These are phyloP conservation scores for Pipa parva DNA, from an alignment of 2,113 vertebrate species.

Conservation along the genomic window DNA sequence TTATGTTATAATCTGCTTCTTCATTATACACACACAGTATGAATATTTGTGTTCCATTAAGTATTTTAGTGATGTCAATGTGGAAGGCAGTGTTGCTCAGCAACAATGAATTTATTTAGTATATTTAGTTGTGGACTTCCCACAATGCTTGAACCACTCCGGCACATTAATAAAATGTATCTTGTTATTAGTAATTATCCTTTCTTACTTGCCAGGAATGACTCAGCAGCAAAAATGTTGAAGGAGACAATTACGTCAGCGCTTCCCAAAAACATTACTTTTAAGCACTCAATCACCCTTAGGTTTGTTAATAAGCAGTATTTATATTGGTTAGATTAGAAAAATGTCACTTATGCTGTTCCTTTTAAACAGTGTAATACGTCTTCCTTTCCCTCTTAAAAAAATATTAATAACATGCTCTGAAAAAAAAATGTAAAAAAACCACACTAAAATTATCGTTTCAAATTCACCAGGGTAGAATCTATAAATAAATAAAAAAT, in stretches of 20 bases:
- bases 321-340: too few species aligned
- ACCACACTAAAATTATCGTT: too few species aligned
- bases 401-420: too few species aligned
- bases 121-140: background rate
- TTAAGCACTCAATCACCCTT: background rate
- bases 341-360: too few species aligned
- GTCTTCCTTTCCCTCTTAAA: too few species aligned
- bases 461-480: too few species aligned
- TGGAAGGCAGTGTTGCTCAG: background rate
- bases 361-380: too few species aligned
- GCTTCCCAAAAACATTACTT: constrained; percentile 12
- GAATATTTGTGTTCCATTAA: background rate
- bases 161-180: constrained; percentile 26
- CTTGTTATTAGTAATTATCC: constrained; percentile 16
- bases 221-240: constrained; percentile 3
- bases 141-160: background rate
- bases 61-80: constrained; percentile 9
- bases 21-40: background rate
- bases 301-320: too few species aligned
- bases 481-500: too few species aligned
- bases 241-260: background rate
- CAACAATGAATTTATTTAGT: background rate
- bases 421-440: too few species aligned
- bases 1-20: background rate
- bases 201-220: constrained; percentile 7